Evolutionary conservation across 2,888 invertebrate genomes (phyloP).

Genomic region (Globia sparganii): DNA sequence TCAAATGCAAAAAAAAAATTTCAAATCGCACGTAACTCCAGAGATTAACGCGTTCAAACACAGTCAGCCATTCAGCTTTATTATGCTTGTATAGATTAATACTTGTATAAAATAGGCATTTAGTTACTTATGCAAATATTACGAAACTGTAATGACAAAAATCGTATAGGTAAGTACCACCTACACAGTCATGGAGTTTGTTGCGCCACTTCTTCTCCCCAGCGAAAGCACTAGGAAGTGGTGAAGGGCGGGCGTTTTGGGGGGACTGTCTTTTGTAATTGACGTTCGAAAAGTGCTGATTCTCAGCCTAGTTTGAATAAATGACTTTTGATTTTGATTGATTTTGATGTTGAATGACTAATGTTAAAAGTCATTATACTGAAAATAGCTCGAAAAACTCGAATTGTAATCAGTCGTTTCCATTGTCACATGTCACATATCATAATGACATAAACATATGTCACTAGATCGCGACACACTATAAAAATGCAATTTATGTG

Average conservation of each 20-base stretch:
- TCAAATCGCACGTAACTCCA: not conserved
- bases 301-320: too few relatives aligned
- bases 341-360: too few relatives aligned
- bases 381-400: not conserved
- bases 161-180: not conserved
- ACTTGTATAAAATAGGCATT: not conserved
- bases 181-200: too few relatives aligned
- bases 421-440: slow-evolving; percentile 38
- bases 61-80: not conserved
- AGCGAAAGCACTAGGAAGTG: too few relatives aligned
- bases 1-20: not conserved
- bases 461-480: slow-evolving; percentile 32
- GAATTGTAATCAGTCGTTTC: slow-evolving; percentile 5
- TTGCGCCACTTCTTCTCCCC: too few relatives aligned
- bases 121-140: not conserved
- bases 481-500: slow-evolving; percentile 44
- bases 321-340: too few relatives aligned
- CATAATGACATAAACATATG: slow-evolving; percentile 39
- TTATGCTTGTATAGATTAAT: not conserved
- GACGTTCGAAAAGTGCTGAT: too few relatives aligned
- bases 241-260: too few relatives aligned
- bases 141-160: not conserved
- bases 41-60: not conserved
- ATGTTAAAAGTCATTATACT: not conserved
- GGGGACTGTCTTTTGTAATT: too few relatives aligned